Evolutionary conservation across 2,888 invertebrate genomes (phyloP).

Genomic region (Chalcis sispes): DNA sequence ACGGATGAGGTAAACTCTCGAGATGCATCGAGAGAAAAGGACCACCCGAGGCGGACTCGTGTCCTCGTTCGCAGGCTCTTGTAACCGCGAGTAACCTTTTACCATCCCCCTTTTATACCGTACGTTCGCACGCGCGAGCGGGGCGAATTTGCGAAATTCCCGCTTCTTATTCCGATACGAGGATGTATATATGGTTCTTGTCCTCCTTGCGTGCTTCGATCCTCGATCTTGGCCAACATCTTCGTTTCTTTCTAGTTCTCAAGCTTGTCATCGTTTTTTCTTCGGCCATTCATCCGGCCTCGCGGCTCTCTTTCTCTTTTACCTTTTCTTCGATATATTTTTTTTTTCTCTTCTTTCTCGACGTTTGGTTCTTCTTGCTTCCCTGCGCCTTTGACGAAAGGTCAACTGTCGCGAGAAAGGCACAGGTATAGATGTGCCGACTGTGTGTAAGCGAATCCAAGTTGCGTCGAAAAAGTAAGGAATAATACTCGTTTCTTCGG

Average conservation of each 20-base stretch:
- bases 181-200: too few relatives aligned
- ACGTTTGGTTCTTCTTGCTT: background rate
- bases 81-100: background rate
- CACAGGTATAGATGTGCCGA: conserved; percentile 14
- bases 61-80: background rate
- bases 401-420: conserved; percentile 1
- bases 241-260: background rate
- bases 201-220: background rate
- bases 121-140: conserved; percentile 8
- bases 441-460: background rate
- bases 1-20: too few relatives aligned
- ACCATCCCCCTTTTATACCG: background rate
- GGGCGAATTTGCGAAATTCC: conserved; percentile 41
- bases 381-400: conserved; percentile 8
- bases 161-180: conserved; percentile 2
- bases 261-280: conserved; percentile 29
- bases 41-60: conserved; percentile 19
- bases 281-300: conserved; percentile 4
- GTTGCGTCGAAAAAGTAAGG: too few relatives aligned
- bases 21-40: too few relatives aligned
- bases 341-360: too few relatives aligned
- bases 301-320: conserved; percentile 17
- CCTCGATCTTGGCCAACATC: background rate
- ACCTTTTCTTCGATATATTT: background rate
- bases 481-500: too few relatives aligned